Base-by-base conservation (phyloP, 2,113 vertebrate species). In the Gambusia affinis region DNA sequence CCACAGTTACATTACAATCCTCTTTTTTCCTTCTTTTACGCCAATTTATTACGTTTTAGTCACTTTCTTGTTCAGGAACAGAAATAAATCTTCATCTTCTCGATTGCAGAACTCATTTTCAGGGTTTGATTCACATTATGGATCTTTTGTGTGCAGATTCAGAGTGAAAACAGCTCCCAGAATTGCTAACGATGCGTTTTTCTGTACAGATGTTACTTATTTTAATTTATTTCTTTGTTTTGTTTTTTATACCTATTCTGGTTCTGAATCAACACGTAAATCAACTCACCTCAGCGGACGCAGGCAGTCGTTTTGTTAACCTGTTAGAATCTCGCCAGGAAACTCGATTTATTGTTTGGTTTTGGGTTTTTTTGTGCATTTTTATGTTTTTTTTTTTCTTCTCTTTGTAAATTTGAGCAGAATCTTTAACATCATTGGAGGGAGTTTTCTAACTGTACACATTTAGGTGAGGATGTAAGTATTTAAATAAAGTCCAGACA, bases 191-290 rank as follows among this genome's bases (percentile, higher is more conserved):
- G 7, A 33, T 17, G 17, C 64, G 42, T 17, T 91, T 77, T 88
- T 77, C 70, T 91, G 85, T 92, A 70, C 71, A 79, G 83, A 90
- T 88, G 84, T 85, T 80, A 76, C 88, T 93, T 61, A 81, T 94
- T 94, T 92, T 94, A 92, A 94, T 94, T 95, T 94, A 94, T 95
- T 95, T 94, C 37, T 92, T 92, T 28, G 17, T 27, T 28, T 60
- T 70, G 4, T 42, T 15, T 42, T 42, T 42, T 42, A 15, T 42
- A 86, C 70, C 70, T 87, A 66, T 78, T 87, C 87, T 86, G 85
- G 75, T 85, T 78, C 71, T 62, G 76, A 91, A 84, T 87, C 63
- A 62, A 90, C 92, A 91, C 88, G 62, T 60, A 61, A 71, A 37
- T 42, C 15, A 30, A 4, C 81, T 79, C 77, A 61, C 63, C 47